These are phyloP conservation scores for Lycophotia porphyrea DNA, from an alignment of 2,888 invertebrate species.

Conservation along the genomic window DNA sequence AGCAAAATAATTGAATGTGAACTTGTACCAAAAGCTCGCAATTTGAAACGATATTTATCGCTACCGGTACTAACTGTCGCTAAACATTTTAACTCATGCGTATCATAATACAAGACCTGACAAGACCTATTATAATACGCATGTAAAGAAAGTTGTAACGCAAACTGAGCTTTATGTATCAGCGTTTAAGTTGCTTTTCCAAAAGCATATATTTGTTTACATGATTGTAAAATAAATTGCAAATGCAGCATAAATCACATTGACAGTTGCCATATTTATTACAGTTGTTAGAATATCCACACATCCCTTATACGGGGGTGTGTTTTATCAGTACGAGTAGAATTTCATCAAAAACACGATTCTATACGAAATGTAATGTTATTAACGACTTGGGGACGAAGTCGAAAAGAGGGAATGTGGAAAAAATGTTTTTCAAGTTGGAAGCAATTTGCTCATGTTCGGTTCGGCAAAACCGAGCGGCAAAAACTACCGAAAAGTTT, in stretches of 20 bases:
- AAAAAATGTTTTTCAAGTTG: not conserved
- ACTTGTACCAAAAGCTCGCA: not conserved
- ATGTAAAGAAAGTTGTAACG: not conserved
- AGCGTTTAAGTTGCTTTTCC: not conserved
- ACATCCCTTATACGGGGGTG: slow-evolving; percentile 9
- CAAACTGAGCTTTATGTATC: not conserved
- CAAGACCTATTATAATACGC: not conserved
- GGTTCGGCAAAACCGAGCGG: not conserved
- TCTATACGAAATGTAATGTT: slow-evolving; percentile 15
- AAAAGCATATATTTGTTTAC: not conserved
- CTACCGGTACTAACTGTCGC: not conserved
- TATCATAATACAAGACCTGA: not conserved
- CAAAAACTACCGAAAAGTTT: not conserved
- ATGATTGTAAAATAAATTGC: slow-evolving; percentile 2
- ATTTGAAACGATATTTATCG: not conserved
- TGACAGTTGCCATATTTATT: slow-evolving; percentile 24
- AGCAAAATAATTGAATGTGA: not conserved
- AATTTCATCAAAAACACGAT: slow-evolving; percentile 53
- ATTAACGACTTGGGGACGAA: not conserved
- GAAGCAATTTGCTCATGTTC: not conserved
- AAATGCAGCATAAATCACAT: not conserved
- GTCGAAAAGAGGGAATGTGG: not conserved
- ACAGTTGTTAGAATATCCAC: slow-evolving; percentile 4
- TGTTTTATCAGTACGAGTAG: slow-evolving; percentile 47
- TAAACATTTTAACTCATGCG: not conserved